These are phyloP conservation scores for Chunga burmeisteri DNA, from an alignment of 2,113 vertebrate species.

Conservation along the genomic window DNA sequence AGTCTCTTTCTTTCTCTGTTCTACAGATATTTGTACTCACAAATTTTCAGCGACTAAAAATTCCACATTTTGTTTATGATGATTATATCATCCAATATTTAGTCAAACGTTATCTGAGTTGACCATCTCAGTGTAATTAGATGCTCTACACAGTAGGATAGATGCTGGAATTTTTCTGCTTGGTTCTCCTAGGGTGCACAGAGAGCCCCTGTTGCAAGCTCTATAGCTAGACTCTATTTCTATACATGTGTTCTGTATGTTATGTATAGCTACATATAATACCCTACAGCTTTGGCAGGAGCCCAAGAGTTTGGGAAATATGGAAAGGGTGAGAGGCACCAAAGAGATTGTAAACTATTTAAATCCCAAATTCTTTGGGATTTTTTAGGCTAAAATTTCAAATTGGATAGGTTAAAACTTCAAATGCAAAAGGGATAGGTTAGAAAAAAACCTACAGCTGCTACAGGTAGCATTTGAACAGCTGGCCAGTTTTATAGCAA, in stretches of 20 bases:
- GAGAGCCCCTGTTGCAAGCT: neutral
- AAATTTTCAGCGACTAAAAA: neutral
- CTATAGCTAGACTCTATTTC: neutral
- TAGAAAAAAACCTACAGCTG: neutral
- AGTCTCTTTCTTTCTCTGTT: neutral
- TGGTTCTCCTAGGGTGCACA: neutral
- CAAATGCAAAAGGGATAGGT: neutral
- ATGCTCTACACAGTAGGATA: neutral
- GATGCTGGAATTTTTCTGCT: neutral
- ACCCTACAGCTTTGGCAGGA: neutral
- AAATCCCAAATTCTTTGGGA: neutral
- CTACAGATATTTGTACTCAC: neutral
- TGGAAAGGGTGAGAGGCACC: neutral
- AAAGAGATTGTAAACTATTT: neutral
- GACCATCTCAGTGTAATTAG: neutral
- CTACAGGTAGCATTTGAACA: neutral
- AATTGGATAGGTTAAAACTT: neutral
- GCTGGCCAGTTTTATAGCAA: neutral
- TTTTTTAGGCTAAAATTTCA: neutral
- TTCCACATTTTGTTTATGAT: neutral
- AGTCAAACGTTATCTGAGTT: neutral
- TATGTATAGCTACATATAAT: neutral
- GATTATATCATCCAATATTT: neutral
- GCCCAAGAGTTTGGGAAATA: neutral
- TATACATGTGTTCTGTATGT: neutral